Conservation (phyloP, 2,113 vertebrate genomes). For the Gobius niger region DNA sequence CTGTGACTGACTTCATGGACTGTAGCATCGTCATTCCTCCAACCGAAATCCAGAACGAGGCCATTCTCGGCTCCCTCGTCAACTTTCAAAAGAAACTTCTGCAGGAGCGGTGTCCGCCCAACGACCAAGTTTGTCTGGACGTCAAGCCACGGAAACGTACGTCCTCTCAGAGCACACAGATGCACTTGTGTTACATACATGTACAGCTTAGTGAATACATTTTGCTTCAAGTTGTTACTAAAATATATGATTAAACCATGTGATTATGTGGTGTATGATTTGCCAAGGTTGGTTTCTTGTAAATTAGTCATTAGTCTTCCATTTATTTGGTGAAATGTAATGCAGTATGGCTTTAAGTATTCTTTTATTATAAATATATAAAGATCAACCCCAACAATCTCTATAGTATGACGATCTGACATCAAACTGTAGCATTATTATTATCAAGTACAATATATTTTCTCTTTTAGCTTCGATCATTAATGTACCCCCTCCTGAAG, state of each 20-base stretch:
- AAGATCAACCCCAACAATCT: too few relatives aligned
- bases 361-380: too few relatives aligned
- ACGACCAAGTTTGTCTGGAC: constrained; percentile 34
- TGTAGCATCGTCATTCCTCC: constrained; percentile 91
- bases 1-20: constrained; percentile 84
- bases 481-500: constrained; percentile 64
- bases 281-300: too few relatives aligned
- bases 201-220: not conserved
- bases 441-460: not conserved
- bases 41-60: constrained; percentile 76
- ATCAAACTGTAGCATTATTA: not conserved
- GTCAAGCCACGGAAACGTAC: constrained; percentile 60
- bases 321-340: too few relatives aligned
- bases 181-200: not conserved
- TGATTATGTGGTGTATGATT: too few relatives aligned
- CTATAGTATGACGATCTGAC: too few relatives aligned
- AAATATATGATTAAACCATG: too few relatives aligned
- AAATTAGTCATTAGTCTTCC: too few relatives aligned
- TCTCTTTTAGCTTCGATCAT: constrained; percentile 48
- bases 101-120: constrained; percentile 72
- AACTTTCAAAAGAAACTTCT: constrained; percentile 86
- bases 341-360: too few relatives aligned
- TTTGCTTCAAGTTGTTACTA: not conserved
- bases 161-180: not conserved
- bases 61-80: constrained; percentile 80